Percentiles rank a stretch among this genome's conserved stretches.
phyloP scores from a whole-genome alignment of 1,140 invertebrate species.

The Brachystomella parvula region DNA sequence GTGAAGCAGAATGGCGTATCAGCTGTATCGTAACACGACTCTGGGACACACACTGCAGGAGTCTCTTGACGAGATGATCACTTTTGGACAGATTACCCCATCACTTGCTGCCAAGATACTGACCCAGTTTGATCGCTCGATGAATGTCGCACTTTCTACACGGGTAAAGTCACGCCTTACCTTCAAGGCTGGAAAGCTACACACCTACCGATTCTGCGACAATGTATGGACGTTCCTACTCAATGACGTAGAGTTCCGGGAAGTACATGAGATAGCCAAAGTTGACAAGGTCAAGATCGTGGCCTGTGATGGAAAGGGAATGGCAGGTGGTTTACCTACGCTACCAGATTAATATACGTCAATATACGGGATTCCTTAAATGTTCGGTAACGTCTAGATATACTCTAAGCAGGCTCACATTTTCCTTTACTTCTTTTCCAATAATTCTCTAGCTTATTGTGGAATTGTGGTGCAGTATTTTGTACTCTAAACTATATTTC shows the following conservation, averaged over 20 bases:
- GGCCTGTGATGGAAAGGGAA: slow-evolving; percentile 88
- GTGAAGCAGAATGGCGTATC: slow-evolving; percentile 74
- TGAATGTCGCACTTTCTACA: slow-evolving; percentile 87
- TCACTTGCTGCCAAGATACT: slow-evolving; percentile 84
- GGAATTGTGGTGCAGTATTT: too few relatives aligned
- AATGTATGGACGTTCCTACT: slow-evolving; percentile 99
- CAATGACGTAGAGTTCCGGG: slow-evolving; percentile 95
- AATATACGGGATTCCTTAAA: too few relatives aligned
- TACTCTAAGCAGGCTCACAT: too few relatives aligned
- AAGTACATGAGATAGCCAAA: slow-evolving; percentile 86
- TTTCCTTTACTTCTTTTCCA: too few relatives aligned
- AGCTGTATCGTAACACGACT: slow-evolving; percentile 95
- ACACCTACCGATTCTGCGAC: slow-evolving; percentile 98
- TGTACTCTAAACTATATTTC: too few relatives aligned
- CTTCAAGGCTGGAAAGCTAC: slow-evolving; percentile 94
- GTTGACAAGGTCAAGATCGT: slow-evolving; percentile 99
- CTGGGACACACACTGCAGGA: slow-evolving; percentile 93
- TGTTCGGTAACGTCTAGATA: too few relatives aligned
- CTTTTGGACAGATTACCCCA: slow-evolving; percentile 94
- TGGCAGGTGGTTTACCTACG: not conserved
- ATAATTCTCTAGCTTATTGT: too few relatives aligned
- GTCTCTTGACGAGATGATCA: slow-evolving; percentile 83
- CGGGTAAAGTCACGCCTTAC: slow-evolving; percentile 84
- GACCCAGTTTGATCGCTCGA: slow-evolving; percentile 92
- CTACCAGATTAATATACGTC: not conserved